Percentiles rank a stretch among this genome's conserved stretches.
These are phyloP conservation scores for Meandrina meandrites DNA, from an alignment of 92 coral and sea anemone species.

Conservation along the genomic window DNA sequence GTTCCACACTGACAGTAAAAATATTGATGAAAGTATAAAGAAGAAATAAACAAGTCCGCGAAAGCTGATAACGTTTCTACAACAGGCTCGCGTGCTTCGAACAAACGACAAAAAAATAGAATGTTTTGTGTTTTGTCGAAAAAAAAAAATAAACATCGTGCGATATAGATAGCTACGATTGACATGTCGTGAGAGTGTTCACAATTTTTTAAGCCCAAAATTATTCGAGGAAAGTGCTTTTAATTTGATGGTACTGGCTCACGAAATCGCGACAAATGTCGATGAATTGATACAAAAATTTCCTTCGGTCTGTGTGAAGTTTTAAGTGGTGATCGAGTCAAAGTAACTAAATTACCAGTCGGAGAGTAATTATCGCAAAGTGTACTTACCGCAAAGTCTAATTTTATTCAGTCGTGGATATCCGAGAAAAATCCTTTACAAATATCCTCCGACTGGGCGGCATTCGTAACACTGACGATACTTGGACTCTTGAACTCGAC, in stretches of 20 bases:
- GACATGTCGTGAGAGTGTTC: background rate
- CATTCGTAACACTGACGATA: background rate
- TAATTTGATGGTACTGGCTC: background rate
- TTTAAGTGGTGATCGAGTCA: conserved; percentile 3
- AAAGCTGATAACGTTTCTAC: conserved; percentile 12
- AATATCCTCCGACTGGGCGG: background rate
- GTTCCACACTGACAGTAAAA: background rate
- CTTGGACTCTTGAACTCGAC: background rate
- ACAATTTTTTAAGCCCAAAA: background rate
- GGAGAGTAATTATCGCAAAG: background rate
- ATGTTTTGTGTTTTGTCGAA: background rate
- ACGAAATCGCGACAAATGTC: background rate
- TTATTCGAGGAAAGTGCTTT: background rate
- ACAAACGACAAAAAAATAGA: background rate
- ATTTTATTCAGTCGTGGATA: background rate
- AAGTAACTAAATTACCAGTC: conserved; percentile 23
- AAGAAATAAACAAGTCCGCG: background rate
- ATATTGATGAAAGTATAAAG: conserved; percentile 8
- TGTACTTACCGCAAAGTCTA: conserved; percentile 3
- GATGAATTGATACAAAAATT: background rate
- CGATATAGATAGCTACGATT: background rate
- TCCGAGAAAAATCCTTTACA: background rate
- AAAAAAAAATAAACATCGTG: background rate
- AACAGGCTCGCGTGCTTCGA: background rate
- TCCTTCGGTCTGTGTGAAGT: background rate